Base-by-base conservation (phyloP, 2,113 vertebrate species). In the Pionites leucogaster region DNA sequence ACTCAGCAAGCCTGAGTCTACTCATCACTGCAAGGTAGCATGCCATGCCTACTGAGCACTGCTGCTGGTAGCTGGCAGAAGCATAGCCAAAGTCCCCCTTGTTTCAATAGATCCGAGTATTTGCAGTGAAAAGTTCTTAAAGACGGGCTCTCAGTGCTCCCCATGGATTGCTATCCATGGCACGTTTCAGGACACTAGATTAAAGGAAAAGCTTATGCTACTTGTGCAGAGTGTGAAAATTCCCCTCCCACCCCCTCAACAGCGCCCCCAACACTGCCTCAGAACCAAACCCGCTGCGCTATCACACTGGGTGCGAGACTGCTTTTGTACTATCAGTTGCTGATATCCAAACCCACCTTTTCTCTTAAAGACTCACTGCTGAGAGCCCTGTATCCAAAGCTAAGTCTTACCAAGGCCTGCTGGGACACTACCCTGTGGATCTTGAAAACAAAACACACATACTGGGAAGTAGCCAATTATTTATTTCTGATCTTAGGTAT, bases 181-280 rank as follows among this genome's bases (percentile, higher is more conserved):
- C 86, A 97, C 63, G 91, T 82, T 75, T 80, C 47, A 13, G 62
- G 84, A 95, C 79, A 77, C 25, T 44, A 80, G 65, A 72, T 80
- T 81, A 93, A 87, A 89, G 60, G 89, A 82, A 86, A 70, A 88
- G 60, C 17, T 92, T 76, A 91, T 47, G 75, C 70, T 85, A 78
- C 79, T 91, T 86, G 39, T 59, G 39, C 46, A 68, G 49, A 81
- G 47, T 12, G 69, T 92, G 46, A 72, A 92, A 92, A 82, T 84
- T 37, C 81, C 60, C 76, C 50, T 69, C 47, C 65, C 85, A 81
- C 53, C 33, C 49, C 52, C 67, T 50, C 91, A 91, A 63, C 29
- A 5, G 71, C 57, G 93, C 80, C 39, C 67, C 35, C 41, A 8
- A 17, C 14, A 41, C 47, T 42, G 19, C 76, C 49, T 76, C 49